Evolutionary conservation across 2,797 vertebrate genomes (phyloP), one percentile per base, ranked within the genome.

Genomic region (Falco peregrinus): DNA sequence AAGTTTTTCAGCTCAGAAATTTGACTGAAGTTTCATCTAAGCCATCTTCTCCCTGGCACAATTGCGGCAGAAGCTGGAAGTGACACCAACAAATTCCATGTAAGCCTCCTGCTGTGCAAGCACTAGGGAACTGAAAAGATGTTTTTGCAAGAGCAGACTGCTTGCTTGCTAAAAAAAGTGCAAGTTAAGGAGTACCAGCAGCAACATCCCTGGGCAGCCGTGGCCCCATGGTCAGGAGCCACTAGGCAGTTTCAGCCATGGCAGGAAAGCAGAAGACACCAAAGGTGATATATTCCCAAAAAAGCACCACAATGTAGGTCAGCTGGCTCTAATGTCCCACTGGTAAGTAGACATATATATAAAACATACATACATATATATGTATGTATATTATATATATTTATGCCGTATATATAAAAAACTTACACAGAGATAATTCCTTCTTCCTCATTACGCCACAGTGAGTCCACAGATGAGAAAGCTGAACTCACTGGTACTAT

Each of bases 151-250:
- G 45, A 65, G 45, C 16, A 39, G 37, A 11, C n/a, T 11, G 1
- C 5, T 20, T 33, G 25, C 57, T 78, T 51, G 50, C n/a, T 59
- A 51, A 51, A 21, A 35, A 88, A 81, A 37, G 18, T 3, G 6
- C 3, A 2, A 57, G 29, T 61, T 64, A 39, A 53, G 24, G 31
- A 74, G 33, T 25, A 29, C 12, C 68, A 60, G 25, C 47, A 31
- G 26, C 35, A 79, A 75, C 75, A 65, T 4, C 22, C 19, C n/a
- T 0, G 0, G 28, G 35, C 37, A 84, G 61, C 37, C 37, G 7
- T 18, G 22, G 69, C 29, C 47, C 59, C 0, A 0, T 0, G 0
- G 20, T 20, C 41, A 53, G 33, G 24, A 60, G 26, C 19, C 11
- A 65, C 35, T 26, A 69, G 11, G n/a, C 54, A 54, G 47, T 22